Base-by-base conservation (phyloP, 1,140 invertebrate species). In the Drosophila parvula region DNA sequence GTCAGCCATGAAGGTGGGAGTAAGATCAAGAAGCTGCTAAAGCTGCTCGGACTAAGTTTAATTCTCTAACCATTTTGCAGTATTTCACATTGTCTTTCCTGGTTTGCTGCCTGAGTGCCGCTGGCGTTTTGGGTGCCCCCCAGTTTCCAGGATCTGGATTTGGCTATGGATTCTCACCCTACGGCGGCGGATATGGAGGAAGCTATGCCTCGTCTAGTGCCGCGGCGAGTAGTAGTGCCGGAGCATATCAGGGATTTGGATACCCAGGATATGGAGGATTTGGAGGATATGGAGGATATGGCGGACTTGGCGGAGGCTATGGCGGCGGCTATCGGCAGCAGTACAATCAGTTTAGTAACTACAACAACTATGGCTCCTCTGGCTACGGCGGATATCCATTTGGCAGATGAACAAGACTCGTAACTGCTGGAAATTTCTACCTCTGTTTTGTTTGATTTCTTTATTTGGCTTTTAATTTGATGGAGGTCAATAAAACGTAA, bases 401-500 rank as follows among this genome's bases (percentile, higher is more conserved):
- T 40, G 84, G 84, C 41, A 68, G 77, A 79, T 86, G 57, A 69
- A 16, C 34, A 47, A 27, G 32, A 10, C 69, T 41, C 16, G 61
- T 69, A 50, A 59, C 51, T 67, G 69, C 77, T 84, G 65, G 64
- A 78, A 80, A 68, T 74, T 88, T 89, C 73, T 59, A 64, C 40
- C 60, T 79, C 59, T 68, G 65, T 67, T 85, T 78, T 78, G 57
- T 89, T 78, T 79, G 80, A 71, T 89, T 88, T 84, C 68, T 67
- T 67, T 84, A 70, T 84, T 75, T 84, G 78, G 74, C 57, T 67
- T 57, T 83, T 80, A 48, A 60, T 67, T 64, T 68, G 74, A 50
- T 88, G 82, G 76, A 86, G 82, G 82, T 86, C 82, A 86, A 86
- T 86, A 86, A 86, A 86, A 88, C 60, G 69, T 60, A 86, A 86